A percentile compares a stretch with the other conserved stretches of the same genome.
Evolutionary conservation across 2,797 vertebrate genomes (phyloP).

Genomic region (Argya squamiceps): DNA sequence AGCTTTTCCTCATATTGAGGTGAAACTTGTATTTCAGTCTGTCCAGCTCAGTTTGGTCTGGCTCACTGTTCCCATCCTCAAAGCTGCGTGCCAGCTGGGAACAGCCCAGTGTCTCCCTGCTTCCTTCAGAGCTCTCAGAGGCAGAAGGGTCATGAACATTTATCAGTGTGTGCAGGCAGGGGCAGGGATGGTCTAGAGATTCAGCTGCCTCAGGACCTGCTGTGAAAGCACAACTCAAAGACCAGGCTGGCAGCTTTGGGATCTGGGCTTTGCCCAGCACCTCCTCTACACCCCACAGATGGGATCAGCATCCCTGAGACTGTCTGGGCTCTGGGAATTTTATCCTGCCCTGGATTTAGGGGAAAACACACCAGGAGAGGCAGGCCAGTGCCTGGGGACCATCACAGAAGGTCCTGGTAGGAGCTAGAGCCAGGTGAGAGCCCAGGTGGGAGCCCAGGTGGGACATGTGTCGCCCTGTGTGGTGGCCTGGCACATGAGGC

Average conservation of each 20-base stretch:
- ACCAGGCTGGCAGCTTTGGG: not conserved
- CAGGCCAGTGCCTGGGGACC: not conserved
- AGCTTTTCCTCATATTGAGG: not conserved
- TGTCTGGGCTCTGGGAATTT: not conserved
- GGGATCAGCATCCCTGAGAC: accelerated
- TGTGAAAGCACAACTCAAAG: not conserved
- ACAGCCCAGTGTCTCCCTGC: not conserved
- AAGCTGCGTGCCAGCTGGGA: not conserved
- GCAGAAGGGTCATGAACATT: not conserved
- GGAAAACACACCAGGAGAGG: accelerated
- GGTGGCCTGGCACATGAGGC: not conserved
- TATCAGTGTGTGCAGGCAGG: not conserved
- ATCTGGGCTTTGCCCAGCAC: not conserved
- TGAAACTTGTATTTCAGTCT: not conserved
- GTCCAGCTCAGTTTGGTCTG: not conserved
- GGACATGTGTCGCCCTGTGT: accelerated
- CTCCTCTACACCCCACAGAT: not conserved
- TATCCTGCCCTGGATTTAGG: not conserved
- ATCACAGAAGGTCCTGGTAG: not conserved
- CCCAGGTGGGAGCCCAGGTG: not conserved
- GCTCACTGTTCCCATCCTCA: accelerated
- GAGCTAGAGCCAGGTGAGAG: not conserved
- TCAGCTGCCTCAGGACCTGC: not conserved
- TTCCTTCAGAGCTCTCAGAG: not conserved
- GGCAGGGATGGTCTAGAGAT: not conserved